Percentiles rank a stretch among this genome's conserved stretches.
These are phyloP conservation scores for Nymphalis urticae DNA, from an alignment of 2,888 invertebrate species.

Conservation along the genomic window DNA sequence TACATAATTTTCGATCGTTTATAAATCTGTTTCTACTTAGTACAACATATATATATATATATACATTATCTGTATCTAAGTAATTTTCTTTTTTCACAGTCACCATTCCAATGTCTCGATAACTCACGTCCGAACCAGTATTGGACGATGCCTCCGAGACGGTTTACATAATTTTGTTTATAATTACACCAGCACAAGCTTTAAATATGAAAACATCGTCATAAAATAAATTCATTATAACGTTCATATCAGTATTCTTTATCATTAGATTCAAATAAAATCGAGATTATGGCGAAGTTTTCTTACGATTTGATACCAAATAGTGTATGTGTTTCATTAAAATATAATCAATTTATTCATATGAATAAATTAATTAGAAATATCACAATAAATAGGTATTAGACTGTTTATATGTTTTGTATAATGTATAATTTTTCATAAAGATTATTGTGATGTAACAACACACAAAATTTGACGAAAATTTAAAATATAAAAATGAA, in stretches of 20 bases:
- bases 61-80: neutral
- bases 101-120: constrained; percentile 60
- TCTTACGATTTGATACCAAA: neutral
- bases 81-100: constrained; percentile 51
- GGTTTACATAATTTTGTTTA: constrained; percentile 41
- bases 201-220: neutral
- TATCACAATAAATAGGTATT: no score
- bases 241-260: neutral
- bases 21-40: no score
- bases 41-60: neutral
- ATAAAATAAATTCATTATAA: neutral
- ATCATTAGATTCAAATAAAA: no score
- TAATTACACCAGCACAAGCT: constrained; percentile 3
- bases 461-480: no score
- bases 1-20: no score
- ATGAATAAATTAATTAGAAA: no score
- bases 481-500: no score
- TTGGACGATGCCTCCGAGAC: constrained; percentile 65
- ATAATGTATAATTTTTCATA: no score
- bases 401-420: no score
- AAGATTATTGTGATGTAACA: no score
- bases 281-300: neutral
- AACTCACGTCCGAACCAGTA: constrained; percentile 60
- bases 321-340: neutral
- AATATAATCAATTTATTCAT: neutral